phyloP scores from a whole-genome alignment of 1,140 invertebrate species.

The Prorops nasuta region DNA sequence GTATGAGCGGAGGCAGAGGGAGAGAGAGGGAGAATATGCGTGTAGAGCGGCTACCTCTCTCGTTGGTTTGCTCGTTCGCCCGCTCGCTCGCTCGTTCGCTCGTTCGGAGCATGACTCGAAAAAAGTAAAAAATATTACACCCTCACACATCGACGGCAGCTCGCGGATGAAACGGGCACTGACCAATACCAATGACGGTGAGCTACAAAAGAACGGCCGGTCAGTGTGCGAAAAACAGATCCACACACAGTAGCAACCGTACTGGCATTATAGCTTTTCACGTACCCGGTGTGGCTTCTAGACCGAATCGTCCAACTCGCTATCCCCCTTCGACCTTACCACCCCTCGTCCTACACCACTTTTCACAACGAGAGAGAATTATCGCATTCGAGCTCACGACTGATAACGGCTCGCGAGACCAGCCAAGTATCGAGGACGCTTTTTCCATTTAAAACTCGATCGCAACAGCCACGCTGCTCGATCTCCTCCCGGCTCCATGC shows the following conservation, averaged over 20 bases:
- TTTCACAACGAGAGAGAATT: too few species aligned
- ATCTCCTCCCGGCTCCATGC: too few species aligned
- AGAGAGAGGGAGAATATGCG: neutral
- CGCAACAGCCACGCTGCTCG: too few species aligned
- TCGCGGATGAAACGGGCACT: slow-evolving; percentile 48
- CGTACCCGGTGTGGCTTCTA: slow-evolving; percentile 29
- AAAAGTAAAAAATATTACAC: slow-evolving; percentile 55
- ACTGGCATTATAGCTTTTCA: slow-evolving; percentile 41
- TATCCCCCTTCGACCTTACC: too few species aligned
- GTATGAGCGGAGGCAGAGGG: slow-evolving; percentile 21
- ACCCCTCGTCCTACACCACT: too few species aligned
- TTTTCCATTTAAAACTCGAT: too few species aligned
- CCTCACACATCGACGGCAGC: slow-evolving; percentile 44
- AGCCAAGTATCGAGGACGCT: too few species aligned
- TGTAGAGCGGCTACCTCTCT: too few species aligned
- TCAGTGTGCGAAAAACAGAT: slow-evolving; percentile 44
- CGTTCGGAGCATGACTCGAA: slow-evolving; percentile 29
- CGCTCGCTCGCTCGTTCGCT: too few species aligned
- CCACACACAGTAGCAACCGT: slow-evolving; percentile 28
- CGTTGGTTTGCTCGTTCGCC: too few species aligned
- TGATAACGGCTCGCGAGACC: too few species aligned
- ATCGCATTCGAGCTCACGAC: too few species aligned
- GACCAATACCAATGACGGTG: slow-evolving; percentile 50
- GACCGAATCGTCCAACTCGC: slow-evolving; percentile 10
- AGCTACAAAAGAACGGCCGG: slow-evolving; percentile 46